Base-by-base conservation (phyloP, 1,140 invertebrate genomes). In the Leguminivora glycinivorella region DNA sequence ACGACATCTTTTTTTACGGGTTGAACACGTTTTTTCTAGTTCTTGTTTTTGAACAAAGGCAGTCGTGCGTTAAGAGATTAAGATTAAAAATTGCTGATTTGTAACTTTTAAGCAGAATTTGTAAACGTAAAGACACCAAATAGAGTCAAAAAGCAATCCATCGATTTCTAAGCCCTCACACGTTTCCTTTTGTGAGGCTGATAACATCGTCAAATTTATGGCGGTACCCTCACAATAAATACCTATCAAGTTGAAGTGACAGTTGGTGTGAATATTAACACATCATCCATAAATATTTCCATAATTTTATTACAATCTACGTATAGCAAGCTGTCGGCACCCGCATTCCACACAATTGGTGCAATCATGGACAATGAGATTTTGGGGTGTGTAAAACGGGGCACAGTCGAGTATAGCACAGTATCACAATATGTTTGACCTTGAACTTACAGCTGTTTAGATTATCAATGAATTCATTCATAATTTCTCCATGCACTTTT, bases 321-420 rank as follows among this genome's bases (percentile, higher is more conserved):
- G 69, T 79, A 81, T 79, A 88, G 38, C 85, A 83, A 86, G 83
- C 85, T 83, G 83, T 89, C 87, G 79, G 72, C 85, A 84, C 88
- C 89, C 89, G 89, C 89, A 91, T 91, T 76, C 74, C 72, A 83
- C 78, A 90, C 89, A 91, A 91, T 91, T 91, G 88, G 83, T 81
- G 85, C 87, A 91, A 91, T 91, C 87, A 90, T 87, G 83, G 79
- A 71, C 84, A 88, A 90, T 84, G 87, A 88, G 84, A 91, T 91
- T 89, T 91, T 80, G 84, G 85, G 83, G 83, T 80, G 83, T 79
- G 82, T 87, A 85, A 86, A 88, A 87, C 81, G 79, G 26, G 14
- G 2, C 58, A 63, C 58, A 63, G 58, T 63, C 14, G 26, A 14
- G 14, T 31, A 34, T 17, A 26, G 12, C 2, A 29, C 58, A 63